Base-by-base conservation (phyloP, 2,113 vertebrate genomes). In the Rhegmatorhina hoffmannsi region DNA sequence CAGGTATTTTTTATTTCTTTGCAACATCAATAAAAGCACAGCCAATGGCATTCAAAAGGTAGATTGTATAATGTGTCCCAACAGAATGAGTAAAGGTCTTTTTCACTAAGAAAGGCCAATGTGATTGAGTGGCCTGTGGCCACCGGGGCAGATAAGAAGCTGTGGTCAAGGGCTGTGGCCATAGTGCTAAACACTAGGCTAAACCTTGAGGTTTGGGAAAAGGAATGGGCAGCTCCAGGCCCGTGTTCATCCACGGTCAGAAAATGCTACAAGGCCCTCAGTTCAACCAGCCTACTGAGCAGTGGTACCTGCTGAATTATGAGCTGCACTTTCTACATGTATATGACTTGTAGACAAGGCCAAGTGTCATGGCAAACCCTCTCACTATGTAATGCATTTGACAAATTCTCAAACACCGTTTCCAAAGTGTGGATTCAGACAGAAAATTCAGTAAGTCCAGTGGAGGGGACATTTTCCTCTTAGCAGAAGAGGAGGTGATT, bases 341-440 rank as follows among this genome's bases (percentile, higher is more conserved):
- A 20, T 78, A 82, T 70, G n/a, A 50, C 31, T 31, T 62, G 20
- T 38, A 60, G 50, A 50, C 17, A 90, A 63, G 34, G 60, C 43
- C 15, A 26, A 56, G 8, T 19, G 44, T 50, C 40, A 24, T 20
- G 47, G 34, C 69, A 83, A 91, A 96, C 20, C 23, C 34, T 78
- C 68, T 56, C 25, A 13, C 52, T 60, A 8, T 25, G 17, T 36
- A 63, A 28, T 83, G 64, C 23, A 43, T 46, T 76, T 74, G 49
- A 67, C 40, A 77, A 60, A 52, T 67, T 89, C 44, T 52, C 18
- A 33, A 24, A n/a, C 43, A 14, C 31, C 15, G 24, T 56, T 94
- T 92, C 74, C 75, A 91, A 86, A 87, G 31, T 36, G 17, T 62
- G 38, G 40, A 85, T 94, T 92, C 94, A 73, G 49, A 91, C 17